Evolutionary conservation across 2,113 vertebrate genomes (phyloP), one percentile per base, ranked within the genome.

Genomic region (Scomber japonicus): DNA sequence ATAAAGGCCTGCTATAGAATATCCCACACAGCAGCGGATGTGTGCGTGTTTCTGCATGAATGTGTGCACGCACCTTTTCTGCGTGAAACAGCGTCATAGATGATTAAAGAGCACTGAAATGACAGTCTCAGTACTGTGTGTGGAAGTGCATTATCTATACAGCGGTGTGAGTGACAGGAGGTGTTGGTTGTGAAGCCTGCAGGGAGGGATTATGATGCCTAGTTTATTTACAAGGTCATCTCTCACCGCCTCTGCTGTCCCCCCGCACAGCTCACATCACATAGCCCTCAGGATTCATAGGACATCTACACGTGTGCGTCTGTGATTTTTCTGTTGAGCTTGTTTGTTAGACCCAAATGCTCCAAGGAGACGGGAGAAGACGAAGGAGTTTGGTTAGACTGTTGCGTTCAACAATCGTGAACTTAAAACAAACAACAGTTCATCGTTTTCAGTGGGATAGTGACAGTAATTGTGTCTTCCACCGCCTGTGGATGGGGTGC

Each of bases 201-300:
- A 51, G 82, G 82, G 71, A 87, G 44, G 90, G 86, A 91, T 92
- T 91, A 91, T 71, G 78, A 85, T 75, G 85, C 82, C 82, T 78
- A 78, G 80, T 90, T 89, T 86, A 92, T 91, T 90, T 89, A 86
- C 88, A 91, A 90, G 92, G 89, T 93, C 83, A 86, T 87, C 82
- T 78, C 73, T 44, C 51, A 78, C 80, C 76, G 61, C 48, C 44
- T 44, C 81, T 27, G 57, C 78, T 17, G 71, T 81, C 65, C 71
- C 71, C 3, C 71, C 3, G 13, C 71, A 53, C 67, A 13, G 64
- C 75, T 81, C n/a, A 14, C 64, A 67, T 85, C 62, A 50, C 21
- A 69, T 69, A 71, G 44, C 56, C 61, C 17, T 64, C 77, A 69
- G 46, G 40, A 51, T 53, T 81, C 30, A 64, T 40, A 48, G 57